phyloP scores from a whole-genome alignment of 2,113 vertebrate genomes.

The Salvelinus namaycush region DNA sequence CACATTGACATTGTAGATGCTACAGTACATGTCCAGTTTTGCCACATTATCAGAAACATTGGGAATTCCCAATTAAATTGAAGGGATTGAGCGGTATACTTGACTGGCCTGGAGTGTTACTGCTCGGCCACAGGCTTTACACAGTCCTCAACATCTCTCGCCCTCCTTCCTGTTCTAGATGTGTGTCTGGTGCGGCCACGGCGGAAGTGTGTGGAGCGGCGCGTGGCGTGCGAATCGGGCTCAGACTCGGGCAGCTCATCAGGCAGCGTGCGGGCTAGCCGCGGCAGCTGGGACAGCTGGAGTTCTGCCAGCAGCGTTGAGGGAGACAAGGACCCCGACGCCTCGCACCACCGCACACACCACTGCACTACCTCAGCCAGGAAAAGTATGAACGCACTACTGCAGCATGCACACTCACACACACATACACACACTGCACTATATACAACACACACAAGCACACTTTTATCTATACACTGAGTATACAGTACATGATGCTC shows the following conservation, averaged over 20 bases:
- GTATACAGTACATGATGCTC: too few species aligned
- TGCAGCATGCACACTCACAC: neutral
- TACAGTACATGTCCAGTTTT: too few species aligned
- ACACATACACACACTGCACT: neutral
- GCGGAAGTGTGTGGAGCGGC: slow-evolving; percentile 80
- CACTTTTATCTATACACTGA: neutral
- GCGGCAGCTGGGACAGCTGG: slow-evolving; percentile 97
- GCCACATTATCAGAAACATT: too few species aligned
- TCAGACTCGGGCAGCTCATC: slow-evolving; percentile 94
- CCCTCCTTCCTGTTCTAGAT: slow-evolving; percentile 41
- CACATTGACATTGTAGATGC: too few species aligned
- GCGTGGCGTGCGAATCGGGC: slow-evolving; percentile 86
- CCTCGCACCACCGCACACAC: neutral
- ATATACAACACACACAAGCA: neutral
- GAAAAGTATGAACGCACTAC: slow-evolving; percentile 72
- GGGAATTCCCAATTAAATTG: too few species aligned
- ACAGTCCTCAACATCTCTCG: neutral
- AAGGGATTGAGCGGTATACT: too few species aligned
- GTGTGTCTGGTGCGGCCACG: slow-evolving; percentile 62
- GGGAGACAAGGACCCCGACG: slow-evolving; percentile 82
- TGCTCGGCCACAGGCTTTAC: too few species aligned
- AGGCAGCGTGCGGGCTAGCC: slow-evolving; percentile 89
- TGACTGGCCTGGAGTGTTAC: too few species aligned
- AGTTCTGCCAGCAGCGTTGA: slow-evolving; percentile 94
- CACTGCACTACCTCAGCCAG: slow-evolving; percentile 74